These are phyloP conservation scores for Cephalopachus bancanus DNA, from an alignment of 2,797 vertebrate species.

Conservation along the genomic window DNA sequence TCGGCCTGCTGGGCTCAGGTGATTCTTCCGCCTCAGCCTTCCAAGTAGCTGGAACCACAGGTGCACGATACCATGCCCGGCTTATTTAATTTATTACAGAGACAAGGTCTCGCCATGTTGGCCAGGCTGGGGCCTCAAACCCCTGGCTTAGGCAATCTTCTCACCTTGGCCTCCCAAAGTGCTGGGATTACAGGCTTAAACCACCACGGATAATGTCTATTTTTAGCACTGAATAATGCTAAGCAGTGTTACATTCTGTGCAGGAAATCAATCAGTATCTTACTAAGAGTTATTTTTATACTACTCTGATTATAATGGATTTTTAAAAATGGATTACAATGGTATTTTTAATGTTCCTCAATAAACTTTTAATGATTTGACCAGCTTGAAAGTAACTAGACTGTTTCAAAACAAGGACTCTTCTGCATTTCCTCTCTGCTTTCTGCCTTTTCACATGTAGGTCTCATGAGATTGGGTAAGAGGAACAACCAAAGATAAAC, in stretches of 20 bases:
- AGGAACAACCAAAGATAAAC: slow-evolving; percentile 37
- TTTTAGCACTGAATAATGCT: not conserved
- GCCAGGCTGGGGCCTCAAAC: too few species aligned
- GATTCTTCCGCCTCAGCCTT: too few species aligned
- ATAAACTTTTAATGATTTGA: slow-evolving; percentile 45
- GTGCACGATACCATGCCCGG: too few species aligned
- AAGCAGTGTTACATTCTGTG: slow-evolving; percentile 12
- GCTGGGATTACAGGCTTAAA: too few species aligned
- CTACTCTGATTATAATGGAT: not conserved
- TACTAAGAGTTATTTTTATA: not conserved
- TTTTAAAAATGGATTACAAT: not conserved
- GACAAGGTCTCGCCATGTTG: too few species aligned
- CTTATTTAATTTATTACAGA: too few species aligned
- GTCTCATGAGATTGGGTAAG: slow-evolving; percentile 44
- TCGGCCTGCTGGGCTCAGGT: too few species aligned
- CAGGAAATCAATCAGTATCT: slow-evolving; percentile 25
- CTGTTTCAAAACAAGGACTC: slow-evolving; percentile 48
- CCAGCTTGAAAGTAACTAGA: slow-evolving; percentile 53
- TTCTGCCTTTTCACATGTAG: slow-evolving; percentile 51
- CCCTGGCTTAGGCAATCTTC: too few species aligned
- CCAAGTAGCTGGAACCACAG: too few species aligned
- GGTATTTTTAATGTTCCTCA: not conserved
- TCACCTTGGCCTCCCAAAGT: too few species aligned
- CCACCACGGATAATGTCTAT: too few species aligned
- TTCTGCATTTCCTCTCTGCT: slow-evolving; percentile 11